phyloP scores from a whole-genome alignment of 2,888 invertebrate genomes.

The Tolmerus cingulatus region DNA sequence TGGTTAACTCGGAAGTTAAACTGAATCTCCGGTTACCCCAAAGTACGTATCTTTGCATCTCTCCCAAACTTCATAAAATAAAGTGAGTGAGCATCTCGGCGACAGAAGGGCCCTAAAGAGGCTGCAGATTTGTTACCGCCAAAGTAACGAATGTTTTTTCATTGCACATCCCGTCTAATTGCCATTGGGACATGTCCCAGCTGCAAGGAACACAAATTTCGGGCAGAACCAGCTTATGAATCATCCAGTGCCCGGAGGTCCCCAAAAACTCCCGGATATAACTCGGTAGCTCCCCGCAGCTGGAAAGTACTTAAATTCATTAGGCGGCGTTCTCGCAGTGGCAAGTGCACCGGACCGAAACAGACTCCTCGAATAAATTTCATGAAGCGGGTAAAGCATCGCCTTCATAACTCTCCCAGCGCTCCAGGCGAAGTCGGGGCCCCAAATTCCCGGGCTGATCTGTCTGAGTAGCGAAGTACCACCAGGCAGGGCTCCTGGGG shows the following conservation, averaged over 20 bases:
- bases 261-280: not conserved
- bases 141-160: not conserved
- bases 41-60: not conserved
- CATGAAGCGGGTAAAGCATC: conserved; percentile 10
- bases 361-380: conserved; percentile 2
- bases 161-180: not conserved
- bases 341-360: not conserved
- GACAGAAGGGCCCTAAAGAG: not conserved
- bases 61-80: not conserved
- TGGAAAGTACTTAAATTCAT: conserved; percentile 4
- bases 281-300: not conserved
- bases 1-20: not conserved
- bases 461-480: not conserved
- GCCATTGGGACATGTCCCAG: not conserved
- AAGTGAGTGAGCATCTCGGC: not conserved
- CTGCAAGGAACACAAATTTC: not conserved
- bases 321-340: not conserved
- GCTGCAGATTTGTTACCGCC: not conserved
- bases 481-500: not conserved
- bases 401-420: conserved; percentile 21
- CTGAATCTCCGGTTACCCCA: not conserved
- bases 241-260: not conserved
- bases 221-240: not conserved
- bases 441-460: not conserved
- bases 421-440: not conserved